Evolutionary conservation across 35 echinoderm and acorn worm genomes (phyloP), one percentile per base, ranked within the genome.

Genomic region (Ophiothrix spiculata): DNA sequence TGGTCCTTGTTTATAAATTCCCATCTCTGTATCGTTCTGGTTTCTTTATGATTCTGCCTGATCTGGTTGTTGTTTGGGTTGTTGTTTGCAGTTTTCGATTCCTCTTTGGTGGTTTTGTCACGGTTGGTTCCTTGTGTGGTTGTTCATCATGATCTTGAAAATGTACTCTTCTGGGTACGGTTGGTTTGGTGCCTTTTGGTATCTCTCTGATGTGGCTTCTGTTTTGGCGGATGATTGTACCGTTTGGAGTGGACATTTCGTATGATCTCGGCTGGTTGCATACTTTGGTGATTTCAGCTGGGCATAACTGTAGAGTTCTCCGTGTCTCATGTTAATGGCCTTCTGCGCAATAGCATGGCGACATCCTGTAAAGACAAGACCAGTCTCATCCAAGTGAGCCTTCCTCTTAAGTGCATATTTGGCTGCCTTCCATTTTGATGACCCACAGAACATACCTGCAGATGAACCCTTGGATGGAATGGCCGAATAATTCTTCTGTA

Each of bases 241-340:
- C 86, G 69, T 88, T 82, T 1, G 87, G 87, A 17, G 87, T 89
- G 3, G n/a, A 74, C 16, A 83, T 79, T 32, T 89, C 79, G 37
- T 89, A 89, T 25, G 87, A 75, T 28, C 87, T 34, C 3, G 79
- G 87, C 37, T 89, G 54, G 31, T 76, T 36, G 36, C 80, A 89
- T 3, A 89, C 56, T 45, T 82, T 83, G 41, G 37, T 90, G 4
- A 90, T 76, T n/a, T 38, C 35, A 0, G 36, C 88, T 82, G 80
- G 19, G 80, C 19, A 36, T 82, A 82, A 1, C 33, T 45, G 36
- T 82, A 82, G n/a, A 49, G 80, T 31, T 82, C 80, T 10, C 80
- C 80, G 11, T 40, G 32, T 32, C 49, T 56, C 80, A 82, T 82
- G 40, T 82, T 82, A 1, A 82, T 45, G 3, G 80, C 80, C 42